Evolutionary conservation across 2,797 vertebrate genomes (phyloP), one percentile per base, ranked within the genome.

Genomic region (Lindbergichthys nudifrons): DNA sequence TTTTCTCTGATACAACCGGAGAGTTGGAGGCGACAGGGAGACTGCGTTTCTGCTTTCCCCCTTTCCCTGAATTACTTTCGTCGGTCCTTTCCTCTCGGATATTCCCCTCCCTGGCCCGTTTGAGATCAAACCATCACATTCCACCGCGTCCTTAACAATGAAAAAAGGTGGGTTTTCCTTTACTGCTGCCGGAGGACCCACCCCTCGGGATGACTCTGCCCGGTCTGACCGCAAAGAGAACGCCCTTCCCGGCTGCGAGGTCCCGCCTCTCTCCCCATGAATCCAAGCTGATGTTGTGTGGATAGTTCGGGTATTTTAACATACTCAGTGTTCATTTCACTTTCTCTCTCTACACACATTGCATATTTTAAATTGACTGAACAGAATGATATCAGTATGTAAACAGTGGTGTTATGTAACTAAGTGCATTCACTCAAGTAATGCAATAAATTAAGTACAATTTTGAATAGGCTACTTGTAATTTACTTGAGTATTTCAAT

Each of bases 151-250:
- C 90, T 90, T 90, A 94, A 95, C 94, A 95, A 96, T 95, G 94
- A 92, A 93, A 92, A 92, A 95, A 95, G 91, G 93, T 93, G 92
- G 94, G 89, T 88, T 95, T 95, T 93, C 91, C 87, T 91, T 92
- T 53, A 79, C 82, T 75, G 84, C 85, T 63, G 90, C 91, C 85
- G 88, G 87, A 93, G 91, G 92, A 92, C 90, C 92, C 94, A 89
- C 93, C 95, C 94, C 93, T 92, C 88, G 89, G 88, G 87, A 85
- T 89, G 92, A 90, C 93, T 92, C 92, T 92, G 73, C 92, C 80
- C 92, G 83, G 86, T 87, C 85, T 92, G 92, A 93, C 93, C 91
- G 91, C 91, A 92, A 75, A 92, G 92, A 93, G 91, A 92, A 94
- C 94, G 94, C 94, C 94, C 93, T 94, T 92, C 93, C 87, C 91